These are phyloP conservation scores for Upupa epops DNA, from an alignment of 2,113 vertebrate species.

Conservation along the genomic window DNA sequence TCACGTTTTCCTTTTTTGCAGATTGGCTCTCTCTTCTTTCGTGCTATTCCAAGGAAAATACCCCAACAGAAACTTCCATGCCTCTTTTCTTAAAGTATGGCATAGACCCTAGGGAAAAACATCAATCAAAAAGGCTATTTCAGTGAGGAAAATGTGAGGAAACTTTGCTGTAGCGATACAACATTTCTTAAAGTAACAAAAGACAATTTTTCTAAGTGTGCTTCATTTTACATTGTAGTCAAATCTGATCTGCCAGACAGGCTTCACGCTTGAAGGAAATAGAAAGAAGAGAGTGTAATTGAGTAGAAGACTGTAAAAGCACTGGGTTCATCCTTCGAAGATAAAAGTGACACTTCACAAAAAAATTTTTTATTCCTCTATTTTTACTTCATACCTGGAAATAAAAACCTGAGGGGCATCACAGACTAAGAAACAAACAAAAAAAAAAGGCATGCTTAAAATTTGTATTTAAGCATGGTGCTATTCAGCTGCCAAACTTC, in stretches of 20 bases:
- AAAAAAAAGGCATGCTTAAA: not conserved
- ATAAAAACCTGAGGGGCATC: not conserved
- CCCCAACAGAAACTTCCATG: conserved; percentile 93
- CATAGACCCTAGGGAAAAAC: conserved; percentile 83
- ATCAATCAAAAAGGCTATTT: not conserved
- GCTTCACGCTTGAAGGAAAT: not conserved
- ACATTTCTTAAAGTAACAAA: not conserved
- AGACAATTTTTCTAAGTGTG: not conserved
- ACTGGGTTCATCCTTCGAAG: not conserved
- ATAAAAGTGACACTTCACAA: not conserved
- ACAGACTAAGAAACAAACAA: not conserved
- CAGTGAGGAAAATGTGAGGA: not conserved
- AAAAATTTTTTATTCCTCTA: not conserved
- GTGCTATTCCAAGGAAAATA: conserved; percentile 94
- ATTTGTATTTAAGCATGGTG: not conserved
- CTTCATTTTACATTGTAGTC: not conserved
- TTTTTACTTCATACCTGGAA: not conserved
- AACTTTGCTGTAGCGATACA: not conserved
- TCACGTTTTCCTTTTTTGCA: conserved; percentile 90
- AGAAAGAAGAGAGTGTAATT: not conserved
- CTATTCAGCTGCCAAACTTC: not conserved
- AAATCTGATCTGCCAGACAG: not conserved
- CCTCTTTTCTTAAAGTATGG: conserved; percentile 88
- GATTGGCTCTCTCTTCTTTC: conserved; percentile 84
- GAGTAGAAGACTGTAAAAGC: not conserved